These are phyloP conservation scores for Cepphus grylle DNA, from an alignment of 2,113 vertebrate genomes.

Conservation along the genomic window DNA sequence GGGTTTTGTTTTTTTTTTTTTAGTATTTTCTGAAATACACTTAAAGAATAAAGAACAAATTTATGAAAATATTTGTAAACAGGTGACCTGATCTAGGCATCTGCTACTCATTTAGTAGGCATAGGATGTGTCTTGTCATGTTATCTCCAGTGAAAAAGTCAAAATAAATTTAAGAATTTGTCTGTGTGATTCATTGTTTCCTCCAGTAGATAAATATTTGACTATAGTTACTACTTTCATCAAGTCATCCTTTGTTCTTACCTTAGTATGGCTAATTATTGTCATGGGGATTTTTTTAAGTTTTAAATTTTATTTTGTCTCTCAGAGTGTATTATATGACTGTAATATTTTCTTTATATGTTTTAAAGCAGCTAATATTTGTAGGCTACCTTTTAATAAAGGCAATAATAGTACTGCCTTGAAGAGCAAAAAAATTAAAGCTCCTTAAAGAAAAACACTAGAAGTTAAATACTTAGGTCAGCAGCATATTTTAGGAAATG, in stretches of 20 bases:
- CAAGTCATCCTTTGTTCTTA: not conserved
- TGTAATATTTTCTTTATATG: not conserved
- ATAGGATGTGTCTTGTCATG: not conserved
- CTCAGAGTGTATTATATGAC: not conserved
- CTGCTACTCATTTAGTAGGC: not conserved
- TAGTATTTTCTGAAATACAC: not conserved
- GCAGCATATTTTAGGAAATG: not conserved
- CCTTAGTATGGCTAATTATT: not conserved
- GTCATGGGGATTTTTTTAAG: not conserved
- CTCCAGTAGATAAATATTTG: not conserved
- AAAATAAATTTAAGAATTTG: conserved; percentile 3
- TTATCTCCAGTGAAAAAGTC: not conserved
- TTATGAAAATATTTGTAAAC: not conserved
- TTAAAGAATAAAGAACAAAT: not conserved
- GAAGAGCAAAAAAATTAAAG: not conserved
- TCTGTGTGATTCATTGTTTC: not conserved
- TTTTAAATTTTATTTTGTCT: not conserved
- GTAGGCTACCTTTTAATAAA: not conserved
- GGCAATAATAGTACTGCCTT: not conserved
- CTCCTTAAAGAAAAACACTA: not conserved
- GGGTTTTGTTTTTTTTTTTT: no score
- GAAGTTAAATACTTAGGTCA: not conserved
- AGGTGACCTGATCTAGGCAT: conserved; percentile 10
- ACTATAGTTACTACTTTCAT: not conserved
- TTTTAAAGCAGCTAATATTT: not conserved